Conservation (phyloP, 2,888 invertebrate species). For the Saturnia pavonia region DNA sequence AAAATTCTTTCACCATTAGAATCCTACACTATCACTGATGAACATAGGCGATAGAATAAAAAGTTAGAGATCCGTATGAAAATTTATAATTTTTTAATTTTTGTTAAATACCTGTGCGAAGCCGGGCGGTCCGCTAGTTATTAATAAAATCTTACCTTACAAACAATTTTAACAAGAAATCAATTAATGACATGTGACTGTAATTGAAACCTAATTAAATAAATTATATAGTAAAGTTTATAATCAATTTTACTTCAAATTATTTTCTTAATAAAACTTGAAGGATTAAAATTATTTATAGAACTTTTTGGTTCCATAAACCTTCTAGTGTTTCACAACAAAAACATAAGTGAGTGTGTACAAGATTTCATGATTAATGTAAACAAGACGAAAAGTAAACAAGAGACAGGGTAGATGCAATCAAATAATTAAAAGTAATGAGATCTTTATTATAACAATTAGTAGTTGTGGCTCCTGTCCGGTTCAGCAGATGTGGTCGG, state of each 20-base stretch:
- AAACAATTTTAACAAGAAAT: background rate
- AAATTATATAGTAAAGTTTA: background rate
- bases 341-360: background rate
- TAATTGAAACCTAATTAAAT: background rate
- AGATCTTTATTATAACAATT: constrained; percentile 56
- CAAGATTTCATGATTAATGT: background rate
- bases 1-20: too few relatives aligned
- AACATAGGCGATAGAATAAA: too few relatives aligned
- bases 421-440: constrained; percentile 31
- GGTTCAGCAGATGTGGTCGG: constrained; percentile 30
- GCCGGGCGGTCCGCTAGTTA: too few relatives aligned
- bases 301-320: background rate
- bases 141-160: background rate
- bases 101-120: too few relatives aligned
- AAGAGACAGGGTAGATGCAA: background rate
- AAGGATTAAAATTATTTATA: background rate
- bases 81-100: too few relatives aligned
- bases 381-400: constrained; percentile 1
- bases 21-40: too few relatives aligned
- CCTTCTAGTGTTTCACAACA: background rate
- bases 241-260: background rate
- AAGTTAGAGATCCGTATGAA: too few relatives aligned
- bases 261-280: background rate
- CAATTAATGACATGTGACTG: background rate
- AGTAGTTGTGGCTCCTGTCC: constrained; percentile 37